A percentile compares a stretch with the other conserved stretches of the same genome.
Evolutionary conservation across 2,888 invertebrate genomes (phyloP).

Genomic region (Chaetoderma sp.): DNA sequence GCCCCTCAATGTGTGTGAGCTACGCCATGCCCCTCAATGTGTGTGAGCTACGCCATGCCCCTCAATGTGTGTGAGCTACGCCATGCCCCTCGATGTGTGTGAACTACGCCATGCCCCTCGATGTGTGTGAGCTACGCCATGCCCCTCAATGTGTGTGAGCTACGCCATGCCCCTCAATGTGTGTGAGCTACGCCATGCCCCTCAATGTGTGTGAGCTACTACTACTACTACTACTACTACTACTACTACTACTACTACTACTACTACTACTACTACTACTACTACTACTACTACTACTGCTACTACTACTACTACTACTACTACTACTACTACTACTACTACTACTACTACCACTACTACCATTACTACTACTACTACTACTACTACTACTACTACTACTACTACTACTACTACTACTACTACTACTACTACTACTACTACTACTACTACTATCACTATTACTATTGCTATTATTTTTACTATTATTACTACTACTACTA

Average conservation of each 20-base stretch:
- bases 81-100: no score
- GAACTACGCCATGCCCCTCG: no score
- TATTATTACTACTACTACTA: neutral
- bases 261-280: constrained; percentile 12
- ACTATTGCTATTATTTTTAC: neutral
- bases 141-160: no score
- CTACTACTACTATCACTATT: neutral
- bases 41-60: no score
- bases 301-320: constrained; percentile 3
- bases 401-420: neutral
- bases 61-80: no score
- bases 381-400: neutral
- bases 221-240: neutral
- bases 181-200: no score
- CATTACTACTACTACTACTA: neutral
- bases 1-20: no score
- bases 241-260: constrained; percentile 3
- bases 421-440: neutral
- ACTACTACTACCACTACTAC: neutral
- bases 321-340: constrained; percentile 4
- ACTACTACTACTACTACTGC: constrained; percentile 6
- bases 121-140: no score
- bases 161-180: no score
- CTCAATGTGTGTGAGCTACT: no score
- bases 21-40: no score